Conservation (phyloP, 1,140 invertebrate species). For the Drosophila athabasca region DNA sequence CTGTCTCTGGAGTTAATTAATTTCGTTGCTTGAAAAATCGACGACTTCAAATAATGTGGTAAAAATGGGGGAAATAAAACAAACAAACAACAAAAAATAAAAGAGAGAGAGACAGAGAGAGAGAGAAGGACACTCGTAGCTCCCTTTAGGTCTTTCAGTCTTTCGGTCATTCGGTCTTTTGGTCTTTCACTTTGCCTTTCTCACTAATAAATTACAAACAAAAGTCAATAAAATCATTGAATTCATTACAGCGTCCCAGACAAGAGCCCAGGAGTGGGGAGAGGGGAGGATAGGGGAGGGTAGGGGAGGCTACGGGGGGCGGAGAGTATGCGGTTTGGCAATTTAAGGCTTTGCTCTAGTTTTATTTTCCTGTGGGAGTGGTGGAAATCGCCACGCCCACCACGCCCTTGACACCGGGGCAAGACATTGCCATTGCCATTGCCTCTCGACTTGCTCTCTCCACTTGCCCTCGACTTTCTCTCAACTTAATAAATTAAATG, state of each 20-base stretch:
- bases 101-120: too few relatives aligned
- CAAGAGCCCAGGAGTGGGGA: neutral
- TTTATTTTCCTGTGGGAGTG: constrained; percentile 39
- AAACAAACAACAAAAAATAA: constrained; percentile 37
- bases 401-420: constrained; percentile 69
- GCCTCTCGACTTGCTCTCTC: neutral
- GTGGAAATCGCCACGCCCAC: neutral
- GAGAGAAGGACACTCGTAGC: neutral
- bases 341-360: constrained; percentile 66
- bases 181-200: neutral
- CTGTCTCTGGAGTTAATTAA: constrained; percentile 55
- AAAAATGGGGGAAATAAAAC: constrained; percentile 34
- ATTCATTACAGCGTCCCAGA: constrained; percentile 57
- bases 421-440: too few relatives aligned
- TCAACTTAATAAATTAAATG: constrained; percentile 63
- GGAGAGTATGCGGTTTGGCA: constrained; percentile 32
- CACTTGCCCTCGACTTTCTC: constrained; percentile 14
- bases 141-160: too few relatives aligned
- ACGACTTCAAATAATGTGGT: constrained; percentile 24
- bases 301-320: too few relatives aligned
- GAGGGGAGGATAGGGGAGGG: too few relatives aligned
- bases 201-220: constrained; percentile 76
- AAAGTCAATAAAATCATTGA: constrained; percentile 81
- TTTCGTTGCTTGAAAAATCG: constrained; percentile 53
- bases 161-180: too few relatives aligned